Evolutionary conservation across 2,113 vertebrate genomes (phyloP).

Genomic region (Cyanoramphus novaezelandiae): DNA sequence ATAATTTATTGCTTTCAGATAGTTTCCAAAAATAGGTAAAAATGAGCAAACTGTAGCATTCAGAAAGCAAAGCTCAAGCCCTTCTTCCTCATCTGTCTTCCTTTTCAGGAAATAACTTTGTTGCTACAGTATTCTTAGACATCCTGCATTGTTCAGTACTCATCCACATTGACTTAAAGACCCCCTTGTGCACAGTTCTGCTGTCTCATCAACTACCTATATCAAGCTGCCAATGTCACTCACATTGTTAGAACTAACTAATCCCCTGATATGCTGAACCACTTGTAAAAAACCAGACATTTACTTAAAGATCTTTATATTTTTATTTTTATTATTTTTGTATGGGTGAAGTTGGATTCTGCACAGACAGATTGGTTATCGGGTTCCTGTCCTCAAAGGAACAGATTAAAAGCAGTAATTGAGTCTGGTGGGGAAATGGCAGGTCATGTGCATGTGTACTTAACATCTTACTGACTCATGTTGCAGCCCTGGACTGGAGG

Average conservation of each 20-base stretch:
- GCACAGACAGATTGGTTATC: neutral
- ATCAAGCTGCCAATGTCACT: neutral
- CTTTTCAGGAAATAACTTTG: neutral
- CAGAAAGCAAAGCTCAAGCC: neutral
- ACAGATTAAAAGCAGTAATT: neutral
- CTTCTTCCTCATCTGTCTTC: neutral
- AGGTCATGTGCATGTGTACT: neutral
- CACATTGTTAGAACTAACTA: neutral
- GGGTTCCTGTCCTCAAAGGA: neutral
- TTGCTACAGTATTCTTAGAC: neutral
- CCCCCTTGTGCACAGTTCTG: neutral
- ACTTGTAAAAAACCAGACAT: neutral
- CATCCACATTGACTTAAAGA: neutral
- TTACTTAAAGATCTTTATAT: neutral
- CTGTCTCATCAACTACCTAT: neutral
- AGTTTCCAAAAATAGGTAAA: neutral
- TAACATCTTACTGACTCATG: accelerated
- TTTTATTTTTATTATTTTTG: neutral
- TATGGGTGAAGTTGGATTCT: neutral
- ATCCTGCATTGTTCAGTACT: neutral
- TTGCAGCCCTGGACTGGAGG: neutral
- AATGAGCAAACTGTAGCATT: neutral
- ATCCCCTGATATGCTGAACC: neutral
- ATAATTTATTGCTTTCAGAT: neutral
- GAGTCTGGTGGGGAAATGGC: neutral